Percentiles rank a stretch among this genome's conserved stretches.
Evolutionary conservation across 2,113 vertebrate species (phyloP).

Genomic region (Hymenochirus boettgeri): DNA sequence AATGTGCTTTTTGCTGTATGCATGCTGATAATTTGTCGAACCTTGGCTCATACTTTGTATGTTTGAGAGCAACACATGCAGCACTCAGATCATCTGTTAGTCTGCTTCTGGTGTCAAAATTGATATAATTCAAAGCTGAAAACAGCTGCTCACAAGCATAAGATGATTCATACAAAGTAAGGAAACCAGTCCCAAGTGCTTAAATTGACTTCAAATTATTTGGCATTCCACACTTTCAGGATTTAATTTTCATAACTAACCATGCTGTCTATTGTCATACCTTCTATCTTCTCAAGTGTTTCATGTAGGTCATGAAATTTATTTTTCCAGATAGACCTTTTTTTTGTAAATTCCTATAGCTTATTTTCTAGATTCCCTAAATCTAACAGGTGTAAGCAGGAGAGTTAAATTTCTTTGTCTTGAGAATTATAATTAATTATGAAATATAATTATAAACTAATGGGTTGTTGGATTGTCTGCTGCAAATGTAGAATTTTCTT

Average conservation of each 20-base stretch:
- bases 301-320: not conserved
- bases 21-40: slow-evolving; percentile 25
- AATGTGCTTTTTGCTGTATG: not conserved
- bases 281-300: slow-evolving; percentile 11
- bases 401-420: slow-evolving; percentile 8
- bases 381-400: slow-evolving; percentile 17
- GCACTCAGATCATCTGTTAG: slow-evolving; percentile 19
- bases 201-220: slow-evolving; percentile 15
- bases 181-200: slow-evolving; percentile 8
- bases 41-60: slow-evolving; percentile 26
- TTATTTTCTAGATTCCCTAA: not conserved
- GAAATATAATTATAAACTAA: too few species aligned
- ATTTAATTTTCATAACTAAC: slow-evolving; percentile 10
- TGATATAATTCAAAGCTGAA: too few species aligned
- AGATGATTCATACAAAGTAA: slow-evolving; percentile 10
- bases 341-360: slow-evolving; percentile 8
- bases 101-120: slow-evolving; percentile 24
- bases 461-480: slow-evolving; percentile 23
- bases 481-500: slow-evolving; percentile 33
- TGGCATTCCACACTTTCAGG: slow-evolving; percentile 16
- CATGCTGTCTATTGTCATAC: slow-evolving; percentile 13
- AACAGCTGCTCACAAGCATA: slow-evolving; percentile 8
- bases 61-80: too few species aligned
- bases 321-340: slow-evolving; percentile 10
- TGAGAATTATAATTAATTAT: too few species aligned